Conservation (phyloP, 2,797 vertebrate genomes). For the Liparis tanakae region DNA sequence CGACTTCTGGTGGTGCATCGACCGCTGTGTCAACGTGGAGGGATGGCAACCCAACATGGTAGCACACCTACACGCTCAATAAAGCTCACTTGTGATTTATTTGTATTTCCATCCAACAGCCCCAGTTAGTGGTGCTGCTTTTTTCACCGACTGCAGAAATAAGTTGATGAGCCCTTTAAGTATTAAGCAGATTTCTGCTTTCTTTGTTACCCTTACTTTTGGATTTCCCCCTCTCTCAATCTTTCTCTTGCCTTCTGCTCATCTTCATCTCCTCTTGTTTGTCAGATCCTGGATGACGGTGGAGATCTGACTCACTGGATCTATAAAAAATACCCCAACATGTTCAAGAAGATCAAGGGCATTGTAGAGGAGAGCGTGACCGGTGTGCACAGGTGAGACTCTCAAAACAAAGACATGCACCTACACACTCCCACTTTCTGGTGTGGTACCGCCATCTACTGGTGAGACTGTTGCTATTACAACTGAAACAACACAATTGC, state of each 20-base stretch:
- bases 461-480: slow-evolving; percentile 34
- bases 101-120: neutral
- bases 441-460: slow-evolving; percentile 76
- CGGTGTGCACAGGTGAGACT: slow-evolving; percentile 92
- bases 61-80: slow-evolving; percentile 36
- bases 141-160: slow-evolving; percentile 15
- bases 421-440: neutral
- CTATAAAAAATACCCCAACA: slow-evolving; percentile 98
- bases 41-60: slow-evolving; percentile 99
- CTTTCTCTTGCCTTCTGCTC: neutral
- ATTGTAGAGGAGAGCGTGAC: slow-evolving; percentile 99
- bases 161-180: neutral
- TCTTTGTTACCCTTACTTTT: neutral
- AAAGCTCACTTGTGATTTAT: neutral
- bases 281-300: slow-evolving; percentile 95
- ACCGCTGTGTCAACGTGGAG: slow-evolving; percentile 97
- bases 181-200: neutral
- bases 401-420: neutral
- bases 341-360: slow-evolving; percentile 99
- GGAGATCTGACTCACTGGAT: slow-evolving; percentile 99
- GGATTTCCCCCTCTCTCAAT: neutral
- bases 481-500: neutral
- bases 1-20: slow-evolving; percentile 99
- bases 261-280: neutral
- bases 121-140: neutral